Conservation (phyloP, 2,797 vertebrate genomes). For the Xerus rutilus region DNA sequence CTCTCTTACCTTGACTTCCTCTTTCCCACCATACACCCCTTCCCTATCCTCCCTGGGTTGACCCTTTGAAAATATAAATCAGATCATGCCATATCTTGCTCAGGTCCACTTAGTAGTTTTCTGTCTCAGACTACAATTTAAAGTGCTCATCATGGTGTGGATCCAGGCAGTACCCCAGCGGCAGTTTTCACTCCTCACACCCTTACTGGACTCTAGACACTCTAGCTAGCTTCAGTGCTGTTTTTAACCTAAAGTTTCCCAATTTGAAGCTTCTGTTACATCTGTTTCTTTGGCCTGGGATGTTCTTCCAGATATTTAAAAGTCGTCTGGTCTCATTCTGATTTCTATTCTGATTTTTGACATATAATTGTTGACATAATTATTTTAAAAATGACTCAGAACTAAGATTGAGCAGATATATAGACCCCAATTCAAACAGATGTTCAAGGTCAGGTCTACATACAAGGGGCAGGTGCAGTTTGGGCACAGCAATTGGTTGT, state of each 20-base stretch:
- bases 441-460: not conserved
- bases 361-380: not conserved
- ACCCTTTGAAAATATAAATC: not conserved
- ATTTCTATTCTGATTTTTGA: not conserved
- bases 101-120: not conserved
- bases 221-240: not conserved
- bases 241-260: not conserved
- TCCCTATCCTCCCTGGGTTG: not conserved
- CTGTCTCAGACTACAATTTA: not conserved
- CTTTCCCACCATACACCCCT: not conserved
- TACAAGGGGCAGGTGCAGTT: fast-evolving
- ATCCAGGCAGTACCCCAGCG: not conserved
- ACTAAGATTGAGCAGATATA: not conserved
- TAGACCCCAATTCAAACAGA: constrained; percentile 29
- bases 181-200: not conserved
- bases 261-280: not conserved
- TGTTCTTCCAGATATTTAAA: not conserved
- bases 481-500: not conserved
- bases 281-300: not conserved
- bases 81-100: not conserved
- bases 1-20: not conserved
- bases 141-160: not conserved
- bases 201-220: not conserved
- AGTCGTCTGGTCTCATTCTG: no score
- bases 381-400: not conserved